phyloP scores from a whole-genome alignment of 2,113 vertebrate genomes.

The Python bivittatus region DNA sequence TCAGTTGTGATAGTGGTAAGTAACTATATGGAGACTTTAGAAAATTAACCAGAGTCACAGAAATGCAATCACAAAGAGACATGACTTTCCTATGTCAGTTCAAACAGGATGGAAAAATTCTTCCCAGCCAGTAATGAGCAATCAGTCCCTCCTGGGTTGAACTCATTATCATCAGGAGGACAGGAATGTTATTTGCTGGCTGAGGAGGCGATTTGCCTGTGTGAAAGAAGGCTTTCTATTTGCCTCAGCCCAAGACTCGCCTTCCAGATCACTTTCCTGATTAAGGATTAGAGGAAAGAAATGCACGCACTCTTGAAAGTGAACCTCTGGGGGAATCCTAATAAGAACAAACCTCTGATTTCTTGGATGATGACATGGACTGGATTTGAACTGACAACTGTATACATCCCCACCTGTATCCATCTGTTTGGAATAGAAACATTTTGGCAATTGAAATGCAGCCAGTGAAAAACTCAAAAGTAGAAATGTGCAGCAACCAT shows the following conservation, averaged over 20 bases:
- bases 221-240: not conserved
- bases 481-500: not conserved
- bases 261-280: not conserved
- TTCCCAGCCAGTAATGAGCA: not conserved
- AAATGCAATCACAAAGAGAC: not conserved
- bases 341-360: not conserved
- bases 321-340: not conserved
- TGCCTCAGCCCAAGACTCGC: not conserved
- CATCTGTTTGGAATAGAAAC: not conserved
- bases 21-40: not conserved
- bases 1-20: not conserved
- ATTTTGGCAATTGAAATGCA: constrained; percentile 6
- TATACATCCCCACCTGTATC: not conserved
- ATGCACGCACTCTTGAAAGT: not conserved
- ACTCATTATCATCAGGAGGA: not conserved
- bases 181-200: not conserved
- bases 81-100: not conserved
- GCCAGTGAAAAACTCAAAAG: not conserved
- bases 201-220: not conserved
- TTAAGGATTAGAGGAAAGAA: not conserved
- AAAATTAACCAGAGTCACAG: not conserved
- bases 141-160: not conserved
- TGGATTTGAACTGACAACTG: not conserved
- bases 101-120: not conserved
- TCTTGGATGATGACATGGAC: not conserved